Conservation (phyloP, 2,888 invertebrate genomes). For the Bombylius discolor region DNA sequence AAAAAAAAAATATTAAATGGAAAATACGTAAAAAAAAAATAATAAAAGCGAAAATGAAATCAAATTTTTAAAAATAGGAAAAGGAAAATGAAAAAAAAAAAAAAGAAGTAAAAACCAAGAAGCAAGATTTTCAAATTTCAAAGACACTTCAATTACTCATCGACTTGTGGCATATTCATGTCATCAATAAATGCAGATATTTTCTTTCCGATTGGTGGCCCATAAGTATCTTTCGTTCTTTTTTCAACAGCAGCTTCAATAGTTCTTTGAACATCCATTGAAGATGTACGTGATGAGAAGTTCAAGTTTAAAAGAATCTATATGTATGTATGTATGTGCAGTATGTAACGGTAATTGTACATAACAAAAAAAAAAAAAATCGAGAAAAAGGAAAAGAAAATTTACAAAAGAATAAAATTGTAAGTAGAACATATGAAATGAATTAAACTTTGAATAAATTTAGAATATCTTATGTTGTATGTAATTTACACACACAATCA, state of each 20-base stretch:
- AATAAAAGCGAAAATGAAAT: not conserved
- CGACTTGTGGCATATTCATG: slow-evolving; percentile 83
- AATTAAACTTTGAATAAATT: no score
- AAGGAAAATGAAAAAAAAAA: not conserved
- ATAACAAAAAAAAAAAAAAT: no score
- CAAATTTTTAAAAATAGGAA: not conserved
- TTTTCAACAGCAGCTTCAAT: slow-evolving; percentile 82
- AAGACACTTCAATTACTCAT: slow-evolving; percentile 24
- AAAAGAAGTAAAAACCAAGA: not conserved
- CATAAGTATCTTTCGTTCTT: slow-evolving; percentile 77
- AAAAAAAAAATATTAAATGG: not conserved
- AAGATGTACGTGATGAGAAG: slow-evolving; percentile 83
- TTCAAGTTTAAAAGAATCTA: slow-evolving; percentile 56
- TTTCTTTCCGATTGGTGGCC: slow-evolving; percentile 80
- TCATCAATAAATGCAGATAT: slow-evolving; percentile 86
- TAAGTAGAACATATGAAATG: no score
- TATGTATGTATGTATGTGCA: not conserved
- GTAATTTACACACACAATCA: not conserved
- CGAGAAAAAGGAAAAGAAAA: not conserved
- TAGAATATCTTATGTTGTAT: no score
- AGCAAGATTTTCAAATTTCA: not conserved
- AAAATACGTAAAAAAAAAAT: not conserved
- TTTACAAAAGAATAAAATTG: not conserved
- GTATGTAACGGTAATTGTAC: no score
- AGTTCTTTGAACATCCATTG: slow-evolving; percentile 78